Percentiles rank a stretch among this genome's conserved stretches.
phyloP scores from a whole-genome alignment of 2,113 vertebrate genomes.

The Apteryx owenii region DNA sequence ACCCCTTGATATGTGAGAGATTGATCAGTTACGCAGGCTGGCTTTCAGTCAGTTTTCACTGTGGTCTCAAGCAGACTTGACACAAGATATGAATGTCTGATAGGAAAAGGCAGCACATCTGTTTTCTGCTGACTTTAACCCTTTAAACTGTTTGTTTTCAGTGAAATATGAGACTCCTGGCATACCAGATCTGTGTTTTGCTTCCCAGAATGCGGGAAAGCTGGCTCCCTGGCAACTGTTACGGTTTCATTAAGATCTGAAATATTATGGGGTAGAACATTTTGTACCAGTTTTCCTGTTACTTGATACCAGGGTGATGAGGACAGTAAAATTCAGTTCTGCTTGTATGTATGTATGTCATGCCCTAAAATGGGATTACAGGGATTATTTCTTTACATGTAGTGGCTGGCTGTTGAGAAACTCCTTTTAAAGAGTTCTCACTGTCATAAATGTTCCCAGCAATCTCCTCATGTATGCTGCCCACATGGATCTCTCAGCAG shows the following conservation, averaged over 20 bases:
- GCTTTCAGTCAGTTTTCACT: neutral
- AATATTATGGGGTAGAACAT: neutral
- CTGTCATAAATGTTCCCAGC: rapidly evolving
- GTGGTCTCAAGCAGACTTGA: neutral
- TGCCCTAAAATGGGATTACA: neutral
- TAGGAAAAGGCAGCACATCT: neutral
- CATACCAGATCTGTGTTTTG: neutral
- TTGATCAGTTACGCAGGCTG: neutral
- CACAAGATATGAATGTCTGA: neutral
- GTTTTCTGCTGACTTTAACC: neutral
- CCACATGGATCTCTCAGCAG: rapidly evolving
- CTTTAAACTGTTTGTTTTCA: neutral
- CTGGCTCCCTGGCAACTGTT: neutral
- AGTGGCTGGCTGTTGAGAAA: neutral
- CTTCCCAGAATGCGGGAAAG: neutral
- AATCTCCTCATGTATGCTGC: neutral
- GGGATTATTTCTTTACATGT: neutral
- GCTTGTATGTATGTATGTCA: rapidly evolving
- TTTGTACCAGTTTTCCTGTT: neutral
- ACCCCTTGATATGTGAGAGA: neutral
- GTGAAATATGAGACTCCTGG: neutral
- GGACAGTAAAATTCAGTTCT: neutral
- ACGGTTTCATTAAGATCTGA: neutral
- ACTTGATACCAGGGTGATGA: neutral
- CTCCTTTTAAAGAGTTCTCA: neutral